These are phyloP conservation scores for Dendropsophus ebraccatus DNA, from an alignment of 2,113 vertebrate species.

Conservation along the genomic window DNA sequence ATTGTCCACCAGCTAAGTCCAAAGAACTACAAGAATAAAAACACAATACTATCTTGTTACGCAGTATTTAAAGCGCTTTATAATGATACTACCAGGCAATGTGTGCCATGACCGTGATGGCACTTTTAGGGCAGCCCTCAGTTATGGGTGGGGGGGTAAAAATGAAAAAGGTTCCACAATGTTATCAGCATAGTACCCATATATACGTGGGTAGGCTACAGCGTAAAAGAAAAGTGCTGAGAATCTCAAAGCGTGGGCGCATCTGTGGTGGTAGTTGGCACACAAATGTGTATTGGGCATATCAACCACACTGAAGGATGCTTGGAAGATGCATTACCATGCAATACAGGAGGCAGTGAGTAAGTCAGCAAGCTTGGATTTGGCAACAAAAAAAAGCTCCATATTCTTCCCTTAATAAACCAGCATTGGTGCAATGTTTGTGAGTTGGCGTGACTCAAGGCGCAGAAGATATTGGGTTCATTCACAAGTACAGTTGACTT, in stretches of 20 bases:
- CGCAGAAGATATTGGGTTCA: conserved; percentile 69
- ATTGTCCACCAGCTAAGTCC: conserved; percentile 28
- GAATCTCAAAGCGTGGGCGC: conserved; percentile 22
- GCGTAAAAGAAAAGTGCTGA: conserved; percentile 15
- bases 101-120: conserved; percentile 36
- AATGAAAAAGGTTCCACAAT: conserved; percentile 6
- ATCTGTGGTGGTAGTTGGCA: not conserved
- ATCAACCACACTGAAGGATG: conserved; percentile 23
- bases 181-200: conserved; percentile 12
- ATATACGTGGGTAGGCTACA: conserved; percentile 27
- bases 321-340: conserved; percentile 68
- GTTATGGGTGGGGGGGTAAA: not conserved
- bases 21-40: conserved; percentile 48
- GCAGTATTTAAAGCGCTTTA: conserved; percentile 25
- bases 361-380: conserved; percentile 70
- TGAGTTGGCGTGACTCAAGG: conserved; percentile 73
- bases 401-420: conserved; percentile 74
- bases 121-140: conserved; percentile 36
- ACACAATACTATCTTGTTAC: conserved; percentile 20
- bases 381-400: conserved; percentile 72
- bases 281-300: not conserved
- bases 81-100: conserved; percentile 28
- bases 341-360: conserved; percentile 72
- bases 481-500: conserved; percentile 68
- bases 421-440: conserved; percentile 71